Evolutionary conservation across 2,113 vertebrate genomes (phyloP), one percentile per base, ranked within the genome.

Genomic region (Hemiprocne comata): DNA sequence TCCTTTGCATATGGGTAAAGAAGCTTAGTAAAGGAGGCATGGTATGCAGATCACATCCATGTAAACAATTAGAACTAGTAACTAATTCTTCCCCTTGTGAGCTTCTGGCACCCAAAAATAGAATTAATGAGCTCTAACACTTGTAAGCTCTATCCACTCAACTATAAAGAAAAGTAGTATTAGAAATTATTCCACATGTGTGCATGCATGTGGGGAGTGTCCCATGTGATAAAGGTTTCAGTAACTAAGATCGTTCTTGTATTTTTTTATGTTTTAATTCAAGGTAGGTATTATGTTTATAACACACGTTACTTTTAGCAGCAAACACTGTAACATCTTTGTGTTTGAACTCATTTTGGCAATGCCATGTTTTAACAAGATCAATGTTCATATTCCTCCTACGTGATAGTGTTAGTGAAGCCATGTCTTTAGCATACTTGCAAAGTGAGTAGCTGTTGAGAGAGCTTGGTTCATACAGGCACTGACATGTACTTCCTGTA

Each of bases 71-170:
- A 61, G 23, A 51, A 48, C 48, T 65, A 77, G 33, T 48, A 77
- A 74, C 34, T 55, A 46, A 40, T 85, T 80, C 58, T 57, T 71
- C 48, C 48, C 54, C 33, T 77, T 84, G 34, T 33, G 64, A 71
- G 85, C 64, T 69, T 85, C 74, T 88, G 82, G 79, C 91, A 88
- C 29, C 16, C 61, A 61, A 57, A 93, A 86, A 55, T 34, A 80
- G 78, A 93, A 70, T 71, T 74, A 84, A 90, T 71, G 64, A 95
- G 53, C 67, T 85, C 64, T 51, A 40, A 69, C 42, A 6, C 29
- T 74, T n/a, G 31, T 64, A 77, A 90, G 48, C 72, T 71, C 11
- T 64, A 33, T 33, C 58, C 83, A 20, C 42, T 54, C n/a, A 75
- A 38, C 48, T 48, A 0, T 38, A 11, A 81, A 85, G n/a, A 24